Percentiles rank a stretch among this genome's conserved stretches.
Evolutionary conservation across 2,888 invertebrate species (phyloP).

Genomic region (Resseliella maxima): DNA sequence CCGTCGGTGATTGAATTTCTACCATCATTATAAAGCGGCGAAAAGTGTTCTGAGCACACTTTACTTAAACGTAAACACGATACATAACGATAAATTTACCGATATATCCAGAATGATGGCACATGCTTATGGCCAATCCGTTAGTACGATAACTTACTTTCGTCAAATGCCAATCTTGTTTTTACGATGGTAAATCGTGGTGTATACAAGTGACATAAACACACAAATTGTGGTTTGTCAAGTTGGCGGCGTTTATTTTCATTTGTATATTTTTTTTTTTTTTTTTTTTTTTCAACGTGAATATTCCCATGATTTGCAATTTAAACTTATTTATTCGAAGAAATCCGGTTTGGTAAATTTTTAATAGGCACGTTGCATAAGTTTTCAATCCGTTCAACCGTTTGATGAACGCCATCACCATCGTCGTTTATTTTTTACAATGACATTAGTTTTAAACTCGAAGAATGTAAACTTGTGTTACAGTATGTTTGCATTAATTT

Average conservation of each 20-base stretch:
- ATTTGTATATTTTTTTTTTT: not conserved
- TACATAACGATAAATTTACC: not conserved
- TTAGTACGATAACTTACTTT: too few relatives aligned
- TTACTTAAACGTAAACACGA: not conserved
- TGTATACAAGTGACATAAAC: too few relatives aligned
- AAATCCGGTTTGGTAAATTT: slow-evolving; percentile 42
- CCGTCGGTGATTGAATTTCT: slow-evolving; percentile 25
- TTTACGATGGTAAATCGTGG: too few relatives aligned
- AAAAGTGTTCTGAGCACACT: not conserved
- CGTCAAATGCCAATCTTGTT: too few relatives aligned
- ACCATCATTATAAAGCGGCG: slow-evolving; percentile 4
- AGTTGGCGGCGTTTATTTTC: not conserved
- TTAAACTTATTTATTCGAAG: slow-evolving; percentile 18
- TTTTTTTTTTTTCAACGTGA: not conserved
- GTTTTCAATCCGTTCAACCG: not conserved
- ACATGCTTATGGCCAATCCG: not conserved
- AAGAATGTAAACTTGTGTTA: slow-evolving; percentile 31
- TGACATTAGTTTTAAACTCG: slow-evolving; percentile 39
- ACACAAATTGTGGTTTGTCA: not conserved
- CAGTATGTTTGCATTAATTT: slow-evolving; percentile 31
- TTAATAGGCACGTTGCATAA: not conserved
- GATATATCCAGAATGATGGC: not conserved
- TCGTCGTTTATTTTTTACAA: slow-evolving; percentile 27
- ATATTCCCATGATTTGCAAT: slow-evolving; percentile 20
- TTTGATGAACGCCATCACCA: not conserved